Evolutionary conservation across 2,113 vertebrate genomes (phyloP), one percentile per base, ranked within the genome.

Genomic region (Sturnus vulgaris): DNA sequence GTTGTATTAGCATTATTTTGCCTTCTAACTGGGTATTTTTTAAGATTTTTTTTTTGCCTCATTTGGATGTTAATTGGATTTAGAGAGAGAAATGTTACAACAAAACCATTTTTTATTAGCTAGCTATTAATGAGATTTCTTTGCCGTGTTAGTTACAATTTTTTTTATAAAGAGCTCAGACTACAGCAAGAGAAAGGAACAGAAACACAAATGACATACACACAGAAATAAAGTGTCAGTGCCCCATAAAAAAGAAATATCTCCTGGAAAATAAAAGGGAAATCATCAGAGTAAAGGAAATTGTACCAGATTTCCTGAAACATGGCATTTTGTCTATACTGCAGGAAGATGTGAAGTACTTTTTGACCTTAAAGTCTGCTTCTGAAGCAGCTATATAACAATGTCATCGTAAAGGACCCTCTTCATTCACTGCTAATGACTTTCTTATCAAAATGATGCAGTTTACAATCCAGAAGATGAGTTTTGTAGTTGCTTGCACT

Each of bases 391-490:
- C 73, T 79, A 3, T 72, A n/a, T 91, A 84, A 84, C 64, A 81
- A 79, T 82, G 79, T 47, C 71, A 69, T 83, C 0, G 0, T 91
- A 87, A 95, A 88, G 37, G 37, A 20, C 46, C 50, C 66, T 86
- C 42, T 63, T 92, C 59, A 33, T 91, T 93, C 50, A 50, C 53
- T 88, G 33, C 68, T 95, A 90, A 96, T 81, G 63, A 90, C 78
- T 95, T 95, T 47, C 78, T 95, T 89, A 90, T 91, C 88, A 93
- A 90, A 84, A 88, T 46, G 86, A 50, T 70, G 86, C 76, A 39
- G 78, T 97, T 95, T 95, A 86, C 86, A 91, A 70, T 68, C 69
- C 35, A 23, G 46, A 72, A 42, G 61, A 83, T 83, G 68, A 39
- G 57, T 94, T 82, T 72, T 82, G 42, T 86, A 55, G 59, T 61